phyloP scores from a whole-genome alignment of 1,140 invertebrate species.

The Varroa destructor region DNA sequence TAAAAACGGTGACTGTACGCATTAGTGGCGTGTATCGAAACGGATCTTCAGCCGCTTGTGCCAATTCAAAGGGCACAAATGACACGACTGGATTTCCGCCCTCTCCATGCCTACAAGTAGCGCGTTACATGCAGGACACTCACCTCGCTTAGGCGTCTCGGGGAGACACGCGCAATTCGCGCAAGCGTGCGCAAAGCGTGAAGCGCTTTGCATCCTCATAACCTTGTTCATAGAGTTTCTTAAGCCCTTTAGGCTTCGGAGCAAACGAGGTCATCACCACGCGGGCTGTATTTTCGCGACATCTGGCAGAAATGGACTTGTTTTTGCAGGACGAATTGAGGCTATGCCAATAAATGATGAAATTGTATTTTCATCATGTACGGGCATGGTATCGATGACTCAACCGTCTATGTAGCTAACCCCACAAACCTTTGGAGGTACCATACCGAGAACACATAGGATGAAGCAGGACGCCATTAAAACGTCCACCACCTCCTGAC shows the following conservation, averaged over 20 bases:
- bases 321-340: not conserved
- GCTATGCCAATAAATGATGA: conserved; percentile 40
- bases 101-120: not conserved
- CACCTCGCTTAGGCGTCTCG: not conserved
- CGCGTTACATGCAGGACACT: not conserved
- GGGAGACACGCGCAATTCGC: not conserved
- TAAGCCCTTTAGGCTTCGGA: not conserved
- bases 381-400: conserved; percentile 40
- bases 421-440: conserved; percentile 39
- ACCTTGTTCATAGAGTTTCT: not conserved
- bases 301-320: not conserved
- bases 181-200: not conserved
- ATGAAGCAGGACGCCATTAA: not conserved
- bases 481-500: conserved; percentile 3
- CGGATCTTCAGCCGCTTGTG: not conserved
- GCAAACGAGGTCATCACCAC: not conserved
- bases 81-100: not conserved
- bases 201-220: not conserved
- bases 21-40: not conserved
- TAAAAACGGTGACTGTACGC: not conserved
- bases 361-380: conserved; percentile 39
- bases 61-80: not conserved
- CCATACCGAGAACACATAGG: conserved; percentile 34
- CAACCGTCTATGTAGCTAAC: conserved; percentile 41
- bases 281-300: not conserved